phyloP scores from a whole-genome alignment of 2,888 invertebrate species.

The Oxytorus armatus region DNA sequence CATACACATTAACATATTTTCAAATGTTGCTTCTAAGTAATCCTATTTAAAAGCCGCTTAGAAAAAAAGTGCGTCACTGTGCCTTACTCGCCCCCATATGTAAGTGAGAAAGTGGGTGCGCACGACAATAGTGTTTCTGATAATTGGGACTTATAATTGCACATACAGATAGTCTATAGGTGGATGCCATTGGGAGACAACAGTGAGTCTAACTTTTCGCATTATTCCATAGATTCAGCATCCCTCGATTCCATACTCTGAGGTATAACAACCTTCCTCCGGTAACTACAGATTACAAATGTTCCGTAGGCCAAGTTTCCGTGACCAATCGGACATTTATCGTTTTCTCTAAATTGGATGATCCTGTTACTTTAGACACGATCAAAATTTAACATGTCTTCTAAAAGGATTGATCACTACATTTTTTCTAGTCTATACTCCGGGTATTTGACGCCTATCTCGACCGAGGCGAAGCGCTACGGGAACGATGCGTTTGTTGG shows the following conservation, averaged over 20 bases:
- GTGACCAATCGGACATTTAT: neutral
- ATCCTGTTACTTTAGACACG: neutral
- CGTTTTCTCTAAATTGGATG: neutral
- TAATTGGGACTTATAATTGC: no score
- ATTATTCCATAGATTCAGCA: neutral
- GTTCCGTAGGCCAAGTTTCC: slow-evolving; percentile 22
- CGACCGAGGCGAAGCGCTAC: slow-evolving; percentile 55
- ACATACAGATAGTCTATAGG: no score
- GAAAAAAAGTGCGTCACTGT: no score
- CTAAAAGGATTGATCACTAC: neutral
- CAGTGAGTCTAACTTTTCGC: no score
- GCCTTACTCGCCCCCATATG: no score
- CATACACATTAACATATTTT: no score
- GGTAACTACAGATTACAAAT: slow-evolving; percentile 3
- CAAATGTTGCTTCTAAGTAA: no score
- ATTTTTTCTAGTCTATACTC: slow-evolving; percentile 5
- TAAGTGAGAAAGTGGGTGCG: no score
- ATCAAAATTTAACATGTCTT: neutral
- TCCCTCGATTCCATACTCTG: neutral
- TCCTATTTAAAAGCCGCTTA: no score
- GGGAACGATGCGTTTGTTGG: slow-evolving; percentile 55
- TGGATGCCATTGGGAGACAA: no score
- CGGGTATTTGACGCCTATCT: slow-evolving; percentile 11
- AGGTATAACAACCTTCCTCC: no score
- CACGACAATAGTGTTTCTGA: no score